Conservation (phyloP, 92 coral and sea anemone genomes). For the Plumapathes pennacea region DNA sequence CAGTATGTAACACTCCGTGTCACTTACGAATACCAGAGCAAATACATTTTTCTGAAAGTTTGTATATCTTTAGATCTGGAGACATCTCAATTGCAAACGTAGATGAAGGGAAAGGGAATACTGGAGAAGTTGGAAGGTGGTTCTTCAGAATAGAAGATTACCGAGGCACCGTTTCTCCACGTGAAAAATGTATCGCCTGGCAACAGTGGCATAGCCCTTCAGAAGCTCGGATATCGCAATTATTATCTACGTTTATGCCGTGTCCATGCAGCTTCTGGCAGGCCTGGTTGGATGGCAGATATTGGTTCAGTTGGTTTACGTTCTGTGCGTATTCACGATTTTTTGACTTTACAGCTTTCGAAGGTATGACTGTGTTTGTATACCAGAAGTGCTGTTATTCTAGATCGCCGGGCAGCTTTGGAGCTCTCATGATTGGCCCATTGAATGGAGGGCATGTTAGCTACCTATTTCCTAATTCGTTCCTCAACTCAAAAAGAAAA, state of each 20-base stretch:
- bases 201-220: neutral
- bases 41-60: too few species aligned
- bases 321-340: neutral
- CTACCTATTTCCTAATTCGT: neutral
- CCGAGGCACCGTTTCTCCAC: conserved; percentile 4
- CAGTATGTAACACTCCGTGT: too few species aligned
- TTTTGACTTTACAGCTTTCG: too few species aligned
- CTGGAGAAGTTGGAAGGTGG: conserved; percentile 5
- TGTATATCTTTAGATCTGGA: too few species aligned
- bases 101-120: conserved; percentile 11
- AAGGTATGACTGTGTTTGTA: neutral
- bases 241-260: too few species aligned
- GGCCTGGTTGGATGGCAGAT: conserved; percentile 47
- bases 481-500: neutral
- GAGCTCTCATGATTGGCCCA: conserved; percentile 34
- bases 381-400: conserved; percentile 12
- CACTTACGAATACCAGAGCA: too few species aligned
- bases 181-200: neutral
- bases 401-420: conserved; percentile 6
- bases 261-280: conserved; percentile 53
- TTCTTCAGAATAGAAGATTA: conserved; percentile 25
- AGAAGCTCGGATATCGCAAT: neutral
- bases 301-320: conserved; percentile 5
- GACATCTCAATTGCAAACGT: too few species aligned
- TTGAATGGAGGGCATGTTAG: conserved; percentile 22